Evolutionary conservation across 2,797 vertebrate genomes (phyloP).

Genomic region (Sebastolobus altivelis): DNA sequence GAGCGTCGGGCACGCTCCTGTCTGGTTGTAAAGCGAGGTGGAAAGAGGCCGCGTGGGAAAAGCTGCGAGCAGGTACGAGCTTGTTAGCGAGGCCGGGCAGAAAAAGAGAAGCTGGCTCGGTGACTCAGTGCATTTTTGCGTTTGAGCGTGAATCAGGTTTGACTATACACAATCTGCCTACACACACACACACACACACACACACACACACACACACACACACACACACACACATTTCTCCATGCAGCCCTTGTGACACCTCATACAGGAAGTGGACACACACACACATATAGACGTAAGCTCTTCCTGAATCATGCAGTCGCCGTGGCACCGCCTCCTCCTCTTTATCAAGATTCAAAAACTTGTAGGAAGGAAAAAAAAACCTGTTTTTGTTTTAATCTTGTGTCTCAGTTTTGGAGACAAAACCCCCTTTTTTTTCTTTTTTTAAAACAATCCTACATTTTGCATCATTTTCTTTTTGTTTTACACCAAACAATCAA

Average conservation of each 20-base stretch:
- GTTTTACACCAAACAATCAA: background rate
- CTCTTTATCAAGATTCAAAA: constrained; percentile 62
- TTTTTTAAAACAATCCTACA: background rate
- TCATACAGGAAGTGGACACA: constrained; percentile 70
- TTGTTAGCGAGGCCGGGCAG: constrained; percentile 3
- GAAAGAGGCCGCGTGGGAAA: background rate
- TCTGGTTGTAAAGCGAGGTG: background rate
- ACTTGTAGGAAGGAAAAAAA: constrained; percentile 43
- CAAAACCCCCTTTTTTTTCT: no score
- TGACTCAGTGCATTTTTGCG: constrained; percentile 37
- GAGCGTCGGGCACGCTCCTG: background rate
- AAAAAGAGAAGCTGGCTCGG: background rate
- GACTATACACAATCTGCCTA: constrained; percentile 30
- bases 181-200: constrained; percentile 14
- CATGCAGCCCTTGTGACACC: constrained; percentile 56
- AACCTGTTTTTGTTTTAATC: constrained; percentile 16
- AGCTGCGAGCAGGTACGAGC: constrained; percentile 43
- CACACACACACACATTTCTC: constrained; percentile 21
- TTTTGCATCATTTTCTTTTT: background rate
- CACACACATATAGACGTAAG: constrained; percentile 24
- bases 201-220: background rate
- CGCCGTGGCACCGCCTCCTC: constrained; percentile 42
- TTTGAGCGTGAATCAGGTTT: constrained; percentile 17
- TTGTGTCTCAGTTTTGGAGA: background rate
- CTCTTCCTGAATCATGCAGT: constrained; percentile 67